Conservation (phyloP, 2,888 invertebrate genomes). For the Melinopterus prodromus region DNA sequence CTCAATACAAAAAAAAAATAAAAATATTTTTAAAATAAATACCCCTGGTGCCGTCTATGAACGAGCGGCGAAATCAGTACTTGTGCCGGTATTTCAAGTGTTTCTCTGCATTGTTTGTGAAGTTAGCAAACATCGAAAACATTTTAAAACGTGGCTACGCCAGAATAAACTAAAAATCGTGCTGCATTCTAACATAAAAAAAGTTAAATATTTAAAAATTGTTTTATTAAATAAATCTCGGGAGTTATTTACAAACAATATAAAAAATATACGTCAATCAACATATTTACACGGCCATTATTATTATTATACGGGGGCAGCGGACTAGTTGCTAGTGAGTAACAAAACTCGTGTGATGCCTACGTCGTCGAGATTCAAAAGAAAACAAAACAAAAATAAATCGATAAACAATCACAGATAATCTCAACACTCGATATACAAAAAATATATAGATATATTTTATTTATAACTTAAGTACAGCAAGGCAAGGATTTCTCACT, state of each 20-base stretch:
- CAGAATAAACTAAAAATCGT: too few relatives aligned
- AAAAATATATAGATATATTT: background rate
- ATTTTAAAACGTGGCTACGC: too few relatives aligned
- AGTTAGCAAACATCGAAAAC: too few relatives aligned
- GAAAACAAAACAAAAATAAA: background rate
- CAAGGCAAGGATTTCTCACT: background rate
- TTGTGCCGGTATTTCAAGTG: too few relatives aligned
- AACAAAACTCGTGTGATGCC: background rate
- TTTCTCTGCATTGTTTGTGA: too few relatives aligned
- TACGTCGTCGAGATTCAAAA: background rate
- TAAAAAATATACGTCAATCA: background rate
- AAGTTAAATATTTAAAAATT: background rate
- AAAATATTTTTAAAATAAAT: too few relatives aligned
- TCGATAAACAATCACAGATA: background rate
- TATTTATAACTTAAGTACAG: slow-evolving; percentile 4
- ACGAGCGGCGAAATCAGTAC: too few relatives aligned
- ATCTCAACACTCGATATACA: background rate
- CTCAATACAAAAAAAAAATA: too few relatives aligned
- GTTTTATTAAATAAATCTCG: background rate
- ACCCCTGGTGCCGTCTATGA: too few relatives aligned
- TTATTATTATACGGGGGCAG: background rate
- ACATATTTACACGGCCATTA: background rate
- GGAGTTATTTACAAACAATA: slow-evolving; percentile 4
- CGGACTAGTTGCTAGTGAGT: too few relatives aligned
- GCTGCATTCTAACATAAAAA: too few relatives aligned